These are phyloP conservation scores for Mercenaria mercenaria DNA, from an alignment of 1,140 invertebrate genomes.

Conservation along the genomic window DNA sequence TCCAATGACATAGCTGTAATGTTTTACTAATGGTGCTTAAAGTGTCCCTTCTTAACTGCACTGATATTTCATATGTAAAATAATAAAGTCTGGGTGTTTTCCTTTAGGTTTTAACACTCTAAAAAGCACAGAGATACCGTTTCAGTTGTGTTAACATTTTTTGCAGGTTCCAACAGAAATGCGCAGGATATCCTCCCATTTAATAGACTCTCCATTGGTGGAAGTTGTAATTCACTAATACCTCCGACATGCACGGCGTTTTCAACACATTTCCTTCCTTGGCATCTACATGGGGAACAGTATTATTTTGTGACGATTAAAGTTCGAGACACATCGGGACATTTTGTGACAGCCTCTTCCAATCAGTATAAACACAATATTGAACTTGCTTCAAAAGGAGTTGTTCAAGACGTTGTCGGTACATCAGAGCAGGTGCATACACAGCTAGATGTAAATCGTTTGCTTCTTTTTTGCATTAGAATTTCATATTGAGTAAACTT, in stretches of 20 bases:
- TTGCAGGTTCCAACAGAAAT: constrained; percentile 6
- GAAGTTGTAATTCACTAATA: neutral
- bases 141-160: neutral
- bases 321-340: constrained; percentile 55
- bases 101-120: too few relatives aligned
- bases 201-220: neutral
- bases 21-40: too few relatives aligned
- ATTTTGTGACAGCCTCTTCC: constrained; percentile 41
- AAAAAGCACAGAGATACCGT: too few relatives aligned
- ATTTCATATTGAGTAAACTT: too few relatives aligned
- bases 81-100: too few relatives aligned
- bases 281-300: constrained; percentile 55
- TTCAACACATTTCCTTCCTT: constrained; percentile 8
- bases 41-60: too few relatives aligned
- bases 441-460: too few relatives aligned
- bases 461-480: too few relatives aligned
- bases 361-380: constrained; percentile 49
- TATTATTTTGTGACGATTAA: constrained; percentile 63
- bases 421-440: neutral
- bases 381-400: constrained; percentile 52
- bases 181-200: constrained; percentile 44
- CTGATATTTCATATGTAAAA: too few relatives aligned
- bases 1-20: too few relatives aligned
- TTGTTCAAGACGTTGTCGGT: constrained; percentile 60
- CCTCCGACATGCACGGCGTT: constrained; percentile 59